Base-by-base conservation (phyloP, 2,113 vertebrate genomes). In the Pseudolaguvia tuberculata region DNA sequence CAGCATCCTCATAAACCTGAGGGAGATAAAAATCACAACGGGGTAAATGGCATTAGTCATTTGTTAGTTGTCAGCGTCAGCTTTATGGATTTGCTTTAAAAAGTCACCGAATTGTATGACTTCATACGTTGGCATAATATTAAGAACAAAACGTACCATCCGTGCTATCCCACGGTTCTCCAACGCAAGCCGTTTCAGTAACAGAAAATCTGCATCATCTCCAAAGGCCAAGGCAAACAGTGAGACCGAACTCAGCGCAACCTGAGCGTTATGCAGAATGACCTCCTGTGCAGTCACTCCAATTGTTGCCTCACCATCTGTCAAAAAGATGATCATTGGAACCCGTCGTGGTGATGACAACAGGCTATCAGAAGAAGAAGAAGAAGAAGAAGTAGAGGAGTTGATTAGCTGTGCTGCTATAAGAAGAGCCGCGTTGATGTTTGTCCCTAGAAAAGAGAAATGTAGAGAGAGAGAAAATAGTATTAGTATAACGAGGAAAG, bases 191-290 rank as follows among this genome's bases (percentile, higher is more conserved):
- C 85, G 84, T 27, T 85, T 84, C 25, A 94, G 82, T 4, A 94
- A 86, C 1, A 89, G 86, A 69, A 92, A 92, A 83, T 94, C 91
- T 0, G 92, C 90, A 9, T 94, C 93, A 10, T 92, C 91, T 0
- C 92, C 92, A 29, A 95, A 95, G 45, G 92, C 93, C 10, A 95
- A 82, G 59, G 91, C 90, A 17, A 94, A 94, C 25, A 95, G 87
- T 4, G 91, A 90, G 25, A 88, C 80, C 0, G 83, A 84, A 45
- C 90, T 88, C 69, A 92, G 71, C 3, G 88, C 92, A 71, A 84
- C 88, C 65, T 73, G 88, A 27, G 91, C 85, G 4, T 93, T 93
- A 48, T 4, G 85, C 1, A 94, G 86, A 79, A 95, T 94, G 53
- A 83, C 80, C 50, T 86, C 86, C 0, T 87, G 82, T 0, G 87